Conservation (phyloP, 2,797 vertebrate species). For the Gouania willdenowi region DNA sequence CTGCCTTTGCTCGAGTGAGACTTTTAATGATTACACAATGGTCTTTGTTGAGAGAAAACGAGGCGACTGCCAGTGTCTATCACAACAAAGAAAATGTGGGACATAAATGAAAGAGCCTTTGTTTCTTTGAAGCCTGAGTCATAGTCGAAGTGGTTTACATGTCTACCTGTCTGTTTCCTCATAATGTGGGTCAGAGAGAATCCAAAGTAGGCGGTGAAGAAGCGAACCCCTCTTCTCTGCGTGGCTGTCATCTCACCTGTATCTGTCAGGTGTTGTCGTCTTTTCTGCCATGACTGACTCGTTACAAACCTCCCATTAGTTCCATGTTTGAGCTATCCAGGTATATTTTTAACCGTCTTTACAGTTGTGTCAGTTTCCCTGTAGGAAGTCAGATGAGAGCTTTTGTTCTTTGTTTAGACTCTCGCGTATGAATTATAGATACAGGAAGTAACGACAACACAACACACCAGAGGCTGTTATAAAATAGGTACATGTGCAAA, state of each 20-base stretch:
- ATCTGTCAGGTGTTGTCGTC: conserved; percentile 24
- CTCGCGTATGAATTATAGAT: conserved; percentile 69
- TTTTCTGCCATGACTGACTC: conserved; percentile 22
- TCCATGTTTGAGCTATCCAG: conserved; percentile 23
- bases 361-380: conserved; percentile 30
- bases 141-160: conserved; percentile 42
- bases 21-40: conserved; percentile 47
- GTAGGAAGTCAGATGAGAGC: conserved; percentile 44
- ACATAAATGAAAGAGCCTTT: conserved; percentile 47
- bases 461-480: neutral
- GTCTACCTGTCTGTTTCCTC: conserved; percentile 40
- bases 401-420: conserved; percentile 60
- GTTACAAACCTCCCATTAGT: conserved; percentile 43
- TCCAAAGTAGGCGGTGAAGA: conserved; percentile 8
- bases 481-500: neutral
- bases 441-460: conserved; percentile 38
- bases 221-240: conserved; percentile 33
- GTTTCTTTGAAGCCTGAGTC: conserved; percentile 48
- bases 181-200: conserved; percentile 63
- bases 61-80: conserved; percentile 46
- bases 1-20: conserved; percentile 12
- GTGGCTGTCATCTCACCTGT: conserved; percentile 30
- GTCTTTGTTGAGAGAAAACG: conserved; percentile 20
- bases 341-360: conserved; percentile 50
- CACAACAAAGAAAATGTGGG: conserved; percentile 31